Conservation (phyloP, 2,888 invertebrate species). For the Dynastes maya region DNA sequence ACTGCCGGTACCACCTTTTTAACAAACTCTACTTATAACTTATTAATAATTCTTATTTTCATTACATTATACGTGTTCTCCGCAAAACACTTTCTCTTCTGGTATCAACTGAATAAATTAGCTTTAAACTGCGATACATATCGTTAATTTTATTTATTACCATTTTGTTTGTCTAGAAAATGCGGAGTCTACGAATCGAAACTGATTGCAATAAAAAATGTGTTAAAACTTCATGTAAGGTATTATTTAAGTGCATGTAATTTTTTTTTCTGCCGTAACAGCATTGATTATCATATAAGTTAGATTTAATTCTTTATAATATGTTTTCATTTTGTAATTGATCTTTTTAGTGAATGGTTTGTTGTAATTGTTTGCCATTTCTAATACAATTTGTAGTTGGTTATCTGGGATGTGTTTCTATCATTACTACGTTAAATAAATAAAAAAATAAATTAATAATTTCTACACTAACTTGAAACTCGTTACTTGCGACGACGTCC, state of each 20-base stretch:
- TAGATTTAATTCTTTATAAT: too few relatives aligned
- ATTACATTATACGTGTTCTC: neutral
- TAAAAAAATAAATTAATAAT: too few relatives aligned
- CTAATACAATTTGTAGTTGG: too few relatives aligned
- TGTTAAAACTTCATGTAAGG: neutral
- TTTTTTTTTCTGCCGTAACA: too few relatives aligned
- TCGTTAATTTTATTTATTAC: conserved; percentile 12
- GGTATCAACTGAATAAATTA: conserved; percentile 12
- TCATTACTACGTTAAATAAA: too few relatives aligned
- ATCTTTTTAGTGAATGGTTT: too few relatives aligned
- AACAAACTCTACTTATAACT: neutral
- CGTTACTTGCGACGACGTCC: conserved; percentile 83
- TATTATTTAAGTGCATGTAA: neutral
- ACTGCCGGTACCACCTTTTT: too few relatives aligned
- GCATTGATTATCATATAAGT: too few relatives aligned
- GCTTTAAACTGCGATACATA: neutral
- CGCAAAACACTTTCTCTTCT: conserved; percentile 14
- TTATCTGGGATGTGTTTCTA: too few relatives aligned
- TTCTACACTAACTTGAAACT: conserved; percentile 77
- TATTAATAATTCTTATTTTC: conserved; percentile 25
- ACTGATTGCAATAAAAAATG: conserved; percentile 5
- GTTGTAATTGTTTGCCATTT: too few relatives aligned
- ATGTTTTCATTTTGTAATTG: too few relatives aligned
- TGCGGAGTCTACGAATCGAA: neutral
- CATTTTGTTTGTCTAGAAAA: neutral